phyloP scores from a whole-genome alignment of 2,797 vertebrate species.

The Aphelocoma californica region DNA sequence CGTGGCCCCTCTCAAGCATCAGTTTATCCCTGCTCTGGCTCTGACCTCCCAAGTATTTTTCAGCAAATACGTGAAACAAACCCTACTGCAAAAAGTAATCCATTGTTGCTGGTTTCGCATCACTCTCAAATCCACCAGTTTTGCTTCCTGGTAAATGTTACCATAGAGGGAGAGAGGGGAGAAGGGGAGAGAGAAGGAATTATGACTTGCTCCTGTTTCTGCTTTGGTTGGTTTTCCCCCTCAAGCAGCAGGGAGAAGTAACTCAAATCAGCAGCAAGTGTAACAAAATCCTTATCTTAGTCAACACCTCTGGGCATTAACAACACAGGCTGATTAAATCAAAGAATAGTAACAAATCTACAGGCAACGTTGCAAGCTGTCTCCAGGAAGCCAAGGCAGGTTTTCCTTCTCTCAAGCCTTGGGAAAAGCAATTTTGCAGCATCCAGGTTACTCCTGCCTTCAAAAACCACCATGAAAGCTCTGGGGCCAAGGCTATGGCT shows the following conservation, averaged over 20 bases:
- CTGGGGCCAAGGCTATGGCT: not conserved
- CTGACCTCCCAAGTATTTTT: not conserved
- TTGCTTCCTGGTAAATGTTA: not conserved
- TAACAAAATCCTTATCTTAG: slow-evolving; percentile 4
- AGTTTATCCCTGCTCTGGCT: not conserved
- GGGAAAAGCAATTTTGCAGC: not conserved
- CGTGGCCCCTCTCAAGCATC: not conserved
- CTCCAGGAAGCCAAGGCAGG: not conserved
- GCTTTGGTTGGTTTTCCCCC: not conserved
- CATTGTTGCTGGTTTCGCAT: not conserved
- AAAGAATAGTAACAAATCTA: not conserved
- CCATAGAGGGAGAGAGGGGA: not conserved
- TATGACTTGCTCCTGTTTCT: not conserved
- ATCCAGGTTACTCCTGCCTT: not conserved
- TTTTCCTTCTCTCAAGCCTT: not conserved
- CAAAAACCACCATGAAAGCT: not conserved
- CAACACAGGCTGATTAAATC: slow-evolving; percentile 10
- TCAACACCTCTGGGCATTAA: slow-evolving; percentile 20
- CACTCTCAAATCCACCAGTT: not conserved
- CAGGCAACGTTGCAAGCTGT: not conserved
- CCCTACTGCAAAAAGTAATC: not conserved
- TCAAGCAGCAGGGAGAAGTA: not conserved
- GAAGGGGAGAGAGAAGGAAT: not conserved
- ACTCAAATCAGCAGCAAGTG: not conserved
- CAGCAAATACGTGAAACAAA: not conserved